Percentiles rank a stretch among this genome's conserved stretches.
Conservation (phyloP, 2,797 vertebrate species). For the Kryptolebias ocellatus region DNA sequence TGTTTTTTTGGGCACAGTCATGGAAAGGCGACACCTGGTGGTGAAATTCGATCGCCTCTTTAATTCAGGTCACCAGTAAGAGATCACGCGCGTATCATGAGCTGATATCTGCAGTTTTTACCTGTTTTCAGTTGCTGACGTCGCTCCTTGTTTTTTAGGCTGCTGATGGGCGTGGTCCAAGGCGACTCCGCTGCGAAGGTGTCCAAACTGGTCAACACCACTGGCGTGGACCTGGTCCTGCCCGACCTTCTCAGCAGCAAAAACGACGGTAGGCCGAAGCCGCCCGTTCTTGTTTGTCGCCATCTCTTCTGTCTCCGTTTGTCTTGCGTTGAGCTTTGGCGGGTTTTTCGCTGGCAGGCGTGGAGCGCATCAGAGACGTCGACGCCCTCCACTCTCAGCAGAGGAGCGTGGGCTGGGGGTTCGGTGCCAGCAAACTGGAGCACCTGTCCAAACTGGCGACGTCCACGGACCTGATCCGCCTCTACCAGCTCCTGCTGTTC, state of each 20-base stretch:
- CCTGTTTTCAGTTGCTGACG: not conserved
- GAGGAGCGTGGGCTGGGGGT: slow-evolving; percentile 72
- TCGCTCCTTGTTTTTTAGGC: slow-evolving; percentile 39
- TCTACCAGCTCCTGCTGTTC: slow-evolving; percentile 88
- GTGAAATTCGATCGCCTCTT: not conserved
- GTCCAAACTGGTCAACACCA: slow-evolving; percentile 64
- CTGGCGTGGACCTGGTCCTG: slow-evolving; percentile 75
- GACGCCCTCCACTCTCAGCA: slow-evolving; percentile 49
- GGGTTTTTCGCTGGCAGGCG: slow-evolving; percentile 20
- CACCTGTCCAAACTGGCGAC: slow-evolving; percentile 63
- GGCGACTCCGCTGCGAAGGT: slow-evolving; percentile 2
- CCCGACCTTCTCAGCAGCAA: slow-evolving; percentile 63
- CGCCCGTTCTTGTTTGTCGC: not conserved
- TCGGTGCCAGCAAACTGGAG: slow-evolving; percentile 56
- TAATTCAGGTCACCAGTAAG: not conserved
- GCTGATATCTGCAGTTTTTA: too few relatives aligned
- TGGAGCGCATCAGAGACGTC: slow-evolving; percentile 50
- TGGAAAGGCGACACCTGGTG: slow-evolving; percentile 50
- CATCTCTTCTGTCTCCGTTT: too few relatives aligned
- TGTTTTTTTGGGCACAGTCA: too few relatives aligned
- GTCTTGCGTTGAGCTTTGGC: not conserved
- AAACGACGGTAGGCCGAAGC: slow-evolving; percentile 15
- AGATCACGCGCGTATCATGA: not conserved
- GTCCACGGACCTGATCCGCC: slow-evolving; percentile 60
- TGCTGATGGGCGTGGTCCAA: slow-evolving; percentile 67